Conservation (phyloP, 2,113 vertebrate species). For the Myrmophylax atrothorax region DNA sequence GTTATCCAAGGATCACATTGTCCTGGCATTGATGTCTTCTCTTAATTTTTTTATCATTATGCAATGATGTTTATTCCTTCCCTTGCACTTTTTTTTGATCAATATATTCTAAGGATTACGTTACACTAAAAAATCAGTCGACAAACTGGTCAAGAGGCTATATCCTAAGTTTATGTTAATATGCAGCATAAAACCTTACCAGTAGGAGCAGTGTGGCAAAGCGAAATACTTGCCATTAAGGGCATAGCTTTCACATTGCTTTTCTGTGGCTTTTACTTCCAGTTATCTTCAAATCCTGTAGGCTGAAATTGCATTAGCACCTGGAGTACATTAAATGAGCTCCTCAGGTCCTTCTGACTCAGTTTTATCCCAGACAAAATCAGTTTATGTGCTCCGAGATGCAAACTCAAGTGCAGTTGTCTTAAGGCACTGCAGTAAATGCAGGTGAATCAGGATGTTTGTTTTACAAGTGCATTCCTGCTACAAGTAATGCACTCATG, state of each 20-base stretch:
- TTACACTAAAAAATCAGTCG: not conserved
- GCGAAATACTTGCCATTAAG: not conserved
- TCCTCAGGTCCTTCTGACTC: not conserved
- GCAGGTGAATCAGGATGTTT: not conserved
- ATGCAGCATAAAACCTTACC: not conserved
- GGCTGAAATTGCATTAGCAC: not conserved
- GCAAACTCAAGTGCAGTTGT: not conserved
- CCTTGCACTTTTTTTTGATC: not conserved
- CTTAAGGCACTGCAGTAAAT: not conserved
- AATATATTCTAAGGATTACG: not conserved
- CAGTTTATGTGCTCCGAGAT: not conserved
- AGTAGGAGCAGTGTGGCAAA: not conserved
- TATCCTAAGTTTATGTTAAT: not conserved
- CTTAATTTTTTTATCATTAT: not conserved
- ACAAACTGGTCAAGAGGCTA: not conserved
- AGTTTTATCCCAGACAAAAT: not conserved
- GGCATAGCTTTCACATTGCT: not conserved
- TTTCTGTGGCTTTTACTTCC: not conserved
- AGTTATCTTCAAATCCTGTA: not conserved
- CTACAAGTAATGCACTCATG: not conserved
- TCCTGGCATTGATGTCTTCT: not conserved
- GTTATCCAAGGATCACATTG: not conserved
- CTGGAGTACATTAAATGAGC: not conserved
- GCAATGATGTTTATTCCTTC: not conserved
- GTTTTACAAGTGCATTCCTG: not conserved